Base-by-base conservation (phyloP, 1,140 invertebrate genomes). In the Rhizoglyphus robini region DNA sequence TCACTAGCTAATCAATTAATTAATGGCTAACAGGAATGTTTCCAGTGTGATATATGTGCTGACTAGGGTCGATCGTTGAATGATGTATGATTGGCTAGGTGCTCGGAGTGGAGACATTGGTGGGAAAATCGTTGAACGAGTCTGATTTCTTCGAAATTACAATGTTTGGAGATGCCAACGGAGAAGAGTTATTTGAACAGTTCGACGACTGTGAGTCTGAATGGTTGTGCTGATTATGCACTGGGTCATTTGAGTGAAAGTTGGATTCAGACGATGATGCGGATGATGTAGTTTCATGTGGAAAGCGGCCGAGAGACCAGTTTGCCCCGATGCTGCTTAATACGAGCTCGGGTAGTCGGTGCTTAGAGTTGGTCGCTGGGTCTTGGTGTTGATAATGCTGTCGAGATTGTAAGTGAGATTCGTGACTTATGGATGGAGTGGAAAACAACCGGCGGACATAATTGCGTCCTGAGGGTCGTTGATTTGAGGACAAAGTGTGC, bases 321-420 rank as follows among this genome's bases (percentile, higher is more conserved):
- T 41, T 41, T 4, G 58, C 15, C 1, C 27, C 27, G 2, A 60
- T 60, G 15, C 58, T 60, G 27, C 58, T 60, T 13, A 60, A 27
- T 20, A 60, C 58, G 23, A 60, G 8, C 13, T 60, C 58, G 1
- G 58, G 58, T 46, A 60, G 27, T 60, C 32, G 1, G 15, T 60
- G 58, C 13, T 15, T n/a, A 29, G n/a, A 3, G 29, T 58, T n/a
- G 1, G 54, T 18, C 2, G 41, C 41, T 27, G 58, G 58, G n/a
- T 60, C 30, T 27, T 60, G 58, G 29, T 60, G 58, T 23, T 60
- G 58, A 32, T n/a, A 32, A 46, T 60, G 58, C 13, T 60, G 27
- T 29, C 58, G 58, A n/a, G 48, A 51, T 23, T 51, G 23, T 20
- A 51, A 51, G 13, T 32, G 58, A 46, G 58, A 34, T 11, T 60